Evolutionary conservation across 1,140 invertebrate species (phyloP).

Genomic region (Ceratosolen fusciceps): DNA sequence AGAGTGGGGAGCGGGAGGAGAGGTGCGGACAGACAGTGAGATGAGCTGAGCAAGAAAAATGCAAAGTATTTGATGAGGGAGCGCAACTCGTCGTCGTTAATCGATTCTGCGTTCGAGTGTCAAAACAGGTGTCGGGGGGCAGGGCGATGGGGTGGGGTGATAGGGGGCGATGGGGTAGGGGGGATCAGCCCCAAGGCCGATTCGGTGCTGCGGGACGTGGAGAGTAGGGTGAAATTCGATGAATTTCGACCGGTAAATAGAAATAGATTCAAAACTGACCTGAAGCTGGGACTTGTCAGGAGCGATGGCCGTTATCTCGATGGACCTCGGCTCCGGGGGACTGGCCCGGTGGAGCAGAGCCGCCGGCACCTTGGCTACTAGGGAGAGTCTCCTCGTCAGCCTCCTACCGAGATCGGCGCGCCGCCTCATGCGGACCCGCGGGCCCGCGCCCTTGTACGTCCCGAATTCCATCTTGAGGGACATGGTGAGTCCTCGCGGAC

Average conservation of each 20-base stretch:
- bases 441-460: conserved; percentile 61
- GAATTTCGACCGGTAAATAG: too few relatives aligned
- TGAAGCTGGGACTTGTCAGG: conserved; percentile 72
- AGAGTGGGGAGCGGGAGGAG: background rate
- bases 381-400: conserved; percentile 70
- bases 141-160: background rate
- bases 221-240: background rate
- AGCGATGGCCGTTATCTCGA: conserved; percentile 72
- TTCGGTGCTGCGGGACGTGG: background rate
- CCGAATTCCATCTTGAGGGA: conserved; percentile 64
- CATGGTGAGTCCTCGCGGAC: conserved; percentile 14
- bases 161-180: background rate
- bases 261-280: conserved; percentile 58
- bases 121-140: too few relatives aligned
- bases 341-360: conserved; percentile 65
- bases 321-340: conserved; percentile 59
- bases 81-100: too few relatives aligned
- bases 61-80: too few relatives aligned
- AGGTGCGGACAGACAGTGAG: too few relatives aligned
- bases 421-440: conserved; percentile 60
- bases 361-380: conserved; percentile 71
- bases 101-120: too few relatives aligned
- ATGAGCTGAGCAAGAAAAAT: too few relatives aligned
- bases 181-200: background rate
- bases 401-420: conserved; percentile 67